These are phyloP conservation scores for Arctocebus calabarensis DNA, from an alignment of 2,797 vertebrate species.

Conservation along the genomic window DNA sequence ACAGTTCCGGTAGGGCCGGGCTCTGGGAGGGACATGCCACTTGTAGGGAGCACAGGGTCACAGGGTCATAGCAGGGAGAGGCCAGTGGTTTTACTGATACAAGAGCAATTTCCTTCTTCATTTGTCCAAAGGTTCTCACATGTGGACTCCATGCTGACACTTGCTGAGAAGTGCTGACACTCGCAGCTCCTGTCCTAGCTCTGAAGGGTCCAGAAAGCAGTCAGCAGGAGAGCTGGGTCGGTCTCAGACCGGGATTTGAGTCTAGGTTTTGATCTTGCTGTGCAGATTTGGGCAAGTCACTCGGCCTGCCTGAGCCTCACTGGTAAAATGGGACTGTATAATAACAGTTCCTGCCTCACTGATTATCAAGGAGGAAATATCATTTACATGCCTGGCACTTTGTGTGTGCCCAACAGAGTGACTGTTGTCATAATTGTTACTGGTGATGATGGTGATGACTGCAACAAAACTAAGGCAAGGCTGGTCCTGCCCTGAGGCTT, in stretches of 20 bases:
- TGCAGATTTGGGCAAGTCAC: background rate
- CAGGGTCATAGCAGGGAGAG: background rate
- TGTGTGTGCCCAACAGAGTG: fast-evolving
- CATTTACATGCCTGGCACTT: fast-evolving
- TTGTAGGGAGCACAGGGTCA: background rate
- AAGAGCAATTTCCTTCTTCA: too few species aligned
- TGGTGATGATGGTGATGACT: fast-evolving
- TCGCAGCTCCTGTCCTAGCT: fast-evolving
- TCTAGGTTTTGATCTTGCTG: background rate
- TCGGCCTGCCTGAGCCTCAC: background rate
- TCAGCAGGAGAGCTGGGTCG: background rate
- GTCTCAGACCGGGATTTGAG: background rate
- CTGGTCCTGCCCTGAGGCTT: fast-evolving
- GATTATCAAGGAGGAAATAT: background rate
- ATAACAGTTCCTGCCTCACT: fast-evolving
- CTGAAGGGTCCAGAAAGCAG: background rate
- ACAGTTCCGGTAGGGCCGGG: background rate
- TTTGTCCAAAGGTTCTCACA: background rate
- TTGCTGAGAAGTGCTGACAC: too few species aligned
- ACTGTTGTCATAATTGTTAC: too few species aligned
- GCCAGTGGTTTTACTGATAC: background rate
- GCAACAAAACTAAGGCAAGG: fast-evolving
- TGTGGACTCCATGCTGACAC: background rate
- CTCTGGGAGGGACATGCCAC: background rate
- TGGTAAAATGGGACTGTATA: background rate